These are phyloP conservation scores for Cheilosia soror DNA, from an alignment of 2,888 invertebrate genomes.

Conservation along the genomic window DNA sequence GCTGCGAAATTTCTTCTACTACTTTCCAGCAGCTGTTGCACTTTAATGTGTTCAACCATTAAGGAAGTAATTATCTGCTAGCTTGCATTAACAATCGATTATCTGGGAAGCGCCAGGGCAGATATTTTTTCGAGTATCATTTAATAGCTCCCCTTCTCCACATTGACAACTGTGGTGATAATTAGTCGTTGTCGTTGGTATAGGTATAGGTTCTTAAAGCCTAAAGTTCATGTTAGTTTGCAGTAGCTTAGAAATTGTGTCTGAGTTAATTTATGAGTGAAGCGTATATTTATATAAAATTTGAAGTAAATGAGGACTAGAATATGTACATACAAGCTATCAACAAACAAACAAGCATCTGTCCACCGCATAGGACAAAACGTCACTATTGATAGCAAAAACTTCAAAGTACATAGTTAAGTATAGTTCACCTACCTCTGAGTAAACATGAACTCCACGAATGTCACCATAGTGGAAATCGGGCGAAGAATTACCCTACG, in stretches of 20 bases:
- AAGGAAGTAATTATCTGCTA: slow-evolving; percentile 55
- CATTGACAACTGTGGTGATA: slow-evolving; percentile 35
- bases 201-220: not conserved
- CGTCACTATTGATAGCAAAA: too few relatives aligned
- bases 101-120: slow-evolving; percentile 16
- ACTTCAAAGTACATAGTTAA: too few relatives aligned
- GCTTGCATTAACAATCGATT: slow-evolving; percentile 54
- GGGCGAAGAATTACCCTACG: too few relatives aligned
- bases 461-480: too few relatives aligned
- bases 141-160: not conserved
- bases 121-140: not conserved
- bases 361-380: too few relatives aligned
- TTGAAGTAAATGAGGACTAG: too few relatives aligned
- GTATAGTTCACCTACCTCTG: too few relatives aligned
- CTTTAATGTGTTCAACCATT: slow-evolving; percentile 58
- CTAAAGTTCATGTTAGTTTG: not conserved
- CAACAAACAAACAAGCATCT: too few relatives aligned
- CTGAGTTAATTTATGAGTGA: not conserved
- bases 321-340: too few relatives aligned
- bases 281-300: too few relatives aligned
- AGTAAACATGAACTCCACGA: too few relatives aligned
- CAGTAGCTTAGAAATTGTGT: not conserved
- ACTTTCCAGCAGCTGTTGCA: slow-evolving; percentile 53
- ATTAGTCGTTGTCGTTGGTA: not conserved
- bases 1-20: slow-evolving; percentile 19